Percentiles rank a stretch among this genome's conserved stretches.
These are phyloP conservation scores for Sturnus vulgaris DNA, from an alignment of 2,113 vertebrate species.

Conservation along the genomic window DNA sequence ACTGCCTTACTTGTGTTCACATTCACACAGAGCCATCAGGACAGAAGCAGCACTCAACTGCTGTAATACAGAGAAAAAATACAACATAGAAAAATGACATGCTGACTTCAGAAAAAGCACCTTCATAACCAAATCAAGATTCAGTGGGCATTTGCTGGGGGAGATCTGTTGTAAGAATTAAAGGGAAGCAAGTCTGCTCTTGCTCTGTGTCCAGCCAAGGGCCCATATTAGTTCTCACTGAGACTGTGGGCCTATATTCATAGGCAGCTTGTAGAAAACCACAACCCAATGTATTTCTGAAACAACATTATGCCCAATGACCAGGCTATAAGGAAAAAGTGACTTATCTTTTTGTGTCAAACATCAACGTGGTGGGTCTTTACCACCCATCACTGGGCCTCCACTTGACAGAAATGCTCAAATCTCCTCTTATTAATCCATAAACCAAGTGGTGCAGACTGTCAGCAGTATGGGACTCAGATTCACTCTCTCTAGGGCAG, in stretches of 20 bases:
- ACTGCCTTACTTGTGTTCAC: background rate
- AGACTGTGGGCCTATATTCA: background rate
- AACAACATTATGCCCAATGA: background rate
- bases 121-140: background rate
- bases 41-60: background rate
- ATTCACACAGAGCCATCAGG: background rate
- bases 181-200: background rate
- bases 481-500: background rate
- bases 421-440: background rate
- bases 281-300: background rate
- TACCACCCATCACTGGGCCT: background rate
- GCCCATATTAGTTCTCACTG: fast-evolving
- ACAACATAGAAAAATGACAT: background rate
- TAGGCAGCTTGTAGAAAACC: background rate
- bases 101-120: background rate
- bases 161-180: background rate
- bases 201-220: background rate
- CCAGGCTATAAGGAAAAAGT: background rate
- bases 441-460: background rate
- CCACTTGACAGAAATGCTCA: background rate
- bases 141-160: background rate
- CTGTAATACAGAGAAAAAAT: background rate
- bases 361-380: background rate
- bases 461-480: background rate
- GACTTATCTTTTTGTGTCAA: background rate